Evolutionary conservation across 2,797 vertebrate species (phyloP), one percentile per base, ranked within the genome.

Genomic region (Poecilia wingei): DNA sequence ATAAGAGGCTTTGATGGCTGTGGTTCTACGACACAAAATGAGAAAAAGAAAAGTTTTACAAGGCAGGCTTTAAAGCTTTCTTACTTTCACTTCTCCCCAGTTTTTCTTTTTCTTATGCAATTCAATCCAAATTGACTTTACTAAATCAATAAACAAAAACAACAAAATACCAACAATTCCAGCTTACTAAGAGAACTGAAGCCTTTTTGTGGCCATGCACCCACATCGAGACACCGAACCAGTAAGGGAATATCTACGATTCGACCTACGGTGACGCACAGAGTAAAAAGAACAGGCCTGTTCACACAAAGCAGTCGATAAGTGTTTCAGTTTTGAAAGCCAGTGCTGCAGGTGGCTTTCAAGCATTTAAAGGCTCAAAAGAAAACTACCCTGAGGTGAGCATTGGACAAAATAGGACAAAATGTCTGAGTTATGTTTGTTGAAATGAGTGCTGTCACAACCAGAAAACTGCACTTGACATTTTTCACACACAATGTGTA

Each of bases 241-340:
- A 47, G 28, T 33, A 68, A 71, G 75, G 74, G 82, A 66, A 81
- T 69, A 79, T 77, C 53, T 9, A 2, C 46, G 53, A 73, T 80
- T 41, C 68, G 72, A 84, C 79, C 78, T 78, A 41, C 49, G 68
- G 61, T 51, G 46, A 75, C 31, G 31, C 53, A 72, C 39, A 28
- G 25, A 76, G 39, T 64, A 64, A 41, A 49, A 79, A 25, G 39
- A 80, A 61, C 36, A 59, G 43, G 45, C 46, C 45, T 49, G 76
- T 83, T 68, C 36, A 61, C 74, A 81, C 69, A 64, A 80, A 70
- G 14, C 46, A 64, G 76, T 82, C 75, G 25, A 74, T 82, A 74
- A 45, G 49, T 69, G 33, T 83, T 77, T 82, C 45, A 77, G 1
- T 39, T 82, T 68, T 87, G 39, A 87, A 84, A 79, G 36, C 61